phyloP scores from a whole-genome alignment of 2,888 invertebrate genomes.

The Hermodice carunculata region DNA sequence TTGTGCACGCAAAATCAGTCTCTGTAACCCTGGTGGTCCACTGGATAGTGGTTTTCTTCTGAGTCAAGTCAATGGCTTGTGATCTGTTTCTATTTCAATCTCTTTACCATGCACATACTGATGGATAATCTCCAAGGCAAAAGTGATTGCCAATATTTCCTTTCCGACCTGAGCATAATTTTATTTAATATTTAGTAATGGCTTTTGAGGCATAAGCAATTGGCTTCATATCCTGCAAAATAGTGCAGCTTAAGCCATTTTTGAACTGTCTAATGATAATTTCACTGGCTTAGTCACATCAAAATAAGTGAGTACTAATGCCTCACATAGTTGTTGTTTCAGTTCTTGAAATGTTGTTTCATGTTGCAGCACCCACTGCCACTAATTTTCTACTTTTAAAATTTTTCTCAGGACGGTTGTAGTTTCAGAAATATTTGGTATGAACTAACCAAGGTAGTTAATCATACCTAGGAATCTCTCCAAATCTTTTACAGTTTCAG shows the following conservation, averaged over 20 bases:
- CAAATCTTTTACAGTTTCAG: background rate
- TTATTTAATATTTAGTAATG: conserved; percentile 64
- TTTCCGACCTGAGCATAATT: conserved; percentile 65
- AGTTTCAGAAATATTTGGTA: background rate
- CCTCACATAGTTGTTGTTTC: conserved; percentile 36
- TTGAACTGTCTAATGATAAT: conserved; percentile 63
- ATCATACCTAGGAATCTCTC: background rate
- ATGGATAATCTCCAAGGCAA: conserved; percentile 66
- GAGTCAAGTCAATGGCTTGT: too few species aligned
- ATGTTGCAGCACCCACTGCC: background rate
- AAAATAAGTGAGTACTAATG: conserved; percentile 50
- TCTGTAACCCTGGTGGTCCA: too few species aligned
- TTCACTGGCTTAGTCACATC: conserved; percentile 47
- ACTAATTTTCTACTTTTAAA: background rate
- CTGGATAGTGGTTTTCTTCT: too few species aligned
- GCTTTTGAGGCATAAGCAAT: conserved; percentile 68
- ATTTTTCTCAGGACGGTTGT: background rate
- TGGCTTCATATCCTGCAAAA: conserved; percentile 64
- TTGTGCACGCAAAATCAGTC: too few species aligned
- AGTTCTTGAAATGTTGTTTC: background rate
- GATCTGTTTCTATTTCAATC: conserved; percentile 69
- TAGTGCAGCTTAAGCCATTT: conserved; percentile 50
- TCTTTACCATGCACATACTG: conserved; percentile 65
- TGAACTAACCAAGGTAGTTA: background rate
- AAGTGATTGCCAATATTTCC: conserved; percentile 66